phyloP scores from a whole-genome alignment of 2,888 invertebrate species.

The Choristoneura rosaceana region DNA sequence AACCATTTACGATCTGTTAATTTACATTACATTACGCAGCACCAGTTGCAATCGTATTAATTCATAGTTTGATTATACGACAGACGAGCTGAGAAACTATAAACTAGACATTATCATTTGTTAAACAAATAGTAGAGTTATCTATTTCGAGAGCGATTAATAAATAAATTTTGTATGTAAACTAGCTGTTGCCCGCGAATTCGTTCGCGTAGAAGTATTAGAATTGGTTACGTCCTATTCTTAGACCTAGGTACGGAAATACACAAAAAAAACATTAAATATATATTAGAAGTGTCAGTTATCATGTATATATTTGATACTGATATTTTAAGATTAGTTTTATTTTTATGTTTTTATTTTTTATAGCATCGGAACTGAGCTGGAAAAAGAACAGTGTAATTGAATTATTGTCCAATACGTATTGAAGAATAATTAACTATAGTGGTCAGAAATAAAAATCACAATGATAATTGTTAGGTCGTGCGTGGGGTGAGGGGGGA shows the following conservation, averaged over 20 bases:
- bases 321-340: too few species aligned
- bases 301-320: background rate
- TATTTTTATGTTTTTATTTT: too few species aligned
- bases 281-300: background rate
- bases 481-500: constrained; percentile 50
- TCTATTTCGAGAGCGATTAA: background rate
- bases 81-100: constrained; percentile 27
- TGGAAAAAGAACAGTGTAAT: too few species aligned
- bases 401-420: too few species aligned
- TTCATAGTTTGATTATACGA: constrained; percentile 38
- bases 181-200: too few species aligned
- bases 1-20: constrained; percentile 49
- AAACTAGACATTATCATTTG: constrained; percentile 26
- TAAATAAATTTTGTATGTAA: background rate
- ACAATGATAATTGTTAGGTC: constrained; percentile 71
- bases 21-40: constrained; percentile 49
- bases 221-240: too few species aligned
- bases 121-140: constrained; percentile 20
- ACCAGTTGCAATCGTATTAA: constrained; percentile 31
- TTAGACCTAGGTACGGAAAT: too few species aligned
- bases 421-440: background rate
- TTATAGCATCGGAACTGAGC: too few species aligned
- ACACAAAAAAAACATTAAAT: too few species aligned
- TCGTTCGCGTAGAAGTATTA: too few species aligned
- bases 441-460: constrained; percentile 67